Evolutionary conservation across 2,888 invertebrate genomes (phyloP).

Genomic region (Dromius quadrimaculatus): DNA sequence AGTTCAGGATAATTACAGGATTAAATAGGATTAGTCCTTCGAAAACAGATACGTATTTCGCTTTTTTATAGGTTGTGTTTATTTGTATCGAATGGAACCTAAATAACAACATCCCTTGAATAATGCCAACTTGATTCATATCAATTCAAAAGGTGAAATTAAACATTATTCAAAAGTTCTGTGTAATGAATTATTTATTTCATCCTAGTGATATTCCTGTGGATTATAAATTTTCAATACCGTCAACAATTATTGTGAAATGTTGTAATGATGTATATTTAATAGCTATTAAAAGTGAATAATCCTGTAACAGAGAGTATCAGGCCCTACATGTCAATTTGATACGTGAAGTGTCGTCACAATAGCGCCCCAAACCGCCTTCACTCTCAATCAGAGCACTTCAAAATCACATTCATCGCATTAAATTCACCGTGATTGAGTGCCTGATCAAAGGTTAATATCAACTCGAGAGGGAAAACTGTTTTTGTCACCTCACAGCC

Average conservation of each 20-base stretch:
- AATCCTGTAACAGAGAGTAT: neutral
- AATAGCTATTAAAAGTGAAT: neutral
- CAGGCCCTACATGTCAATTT: neutral
- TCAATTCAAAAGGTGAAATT: no score
- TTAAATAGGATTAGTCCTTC: no score
- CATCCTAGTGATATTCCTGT: no score
- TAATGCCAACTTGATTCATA: no score
- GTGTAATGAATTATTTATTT: no score
- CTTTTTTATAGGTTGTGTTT: no score
- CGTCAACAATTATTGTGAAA: neutral
- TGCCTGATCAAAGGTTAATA: neutral
- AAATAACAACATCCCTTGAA: no score
- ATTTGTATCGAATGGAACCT: no score
- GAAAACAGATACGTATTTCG: no score
- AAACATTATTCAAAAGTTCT: no score
- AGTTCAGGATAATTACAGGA: no score
- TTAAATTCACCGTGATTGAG: neutral
- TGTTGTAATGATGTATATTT: neutral
- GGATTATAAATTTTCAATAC: no score
- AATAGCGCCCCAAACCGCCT: neutral
- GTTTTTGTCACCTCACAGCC: neutral
- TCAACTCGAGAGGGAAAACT: neutral
- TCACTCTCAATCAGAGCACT: neutral
- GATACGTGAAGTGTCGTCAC: neutral
- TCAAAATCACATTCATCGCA: neutral